Percentiles rank a stretch among this genome's conserved stretches.
Conservation (phyloP, 2,113 vertebrate species). For the Anguilla japonica region DNA sequence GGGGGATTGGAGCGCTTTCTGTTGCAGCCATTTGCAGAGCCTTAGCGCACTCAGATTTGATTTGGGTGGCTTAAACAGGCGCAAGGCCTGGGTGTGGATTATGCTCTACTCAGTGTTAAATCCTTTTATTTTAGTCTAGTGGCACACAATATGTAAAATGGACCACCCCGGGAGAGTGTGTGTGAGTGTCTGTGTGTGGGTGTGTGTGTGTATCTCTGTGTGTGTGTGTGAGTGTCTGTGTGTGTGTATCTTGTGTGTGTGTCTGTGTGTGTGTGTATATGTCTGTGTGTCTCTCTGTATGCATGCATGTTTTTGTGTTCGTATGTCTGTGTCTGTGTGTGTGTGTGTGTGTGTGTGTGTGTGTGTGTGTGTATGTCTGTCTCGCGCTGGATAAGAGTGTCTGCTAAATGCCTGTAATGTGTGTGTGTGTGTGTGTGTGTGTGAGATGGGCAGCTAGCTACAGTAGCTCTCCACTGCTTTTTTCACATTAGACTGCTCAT, state of each 20-base stretch:
- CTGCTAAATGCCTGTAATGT: too few species aligned
- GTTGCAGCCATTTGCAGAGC: slow-evolving; percentile 57
- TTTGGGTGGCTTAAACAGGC: slow-evolving; percentile 65
- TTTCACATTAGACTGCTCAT: slow-evolving; percentile 45
- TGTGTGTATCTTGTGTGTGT: too few species aligned
- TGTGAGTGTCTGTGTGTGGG: neutral
- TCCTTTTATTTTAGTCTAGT: slow-evolving; percentile 73
- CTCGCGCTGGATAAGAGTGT: too few species aligned
- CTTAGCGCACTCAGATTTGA: slow-evolving; percentile 73
- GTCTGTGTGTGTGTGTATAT: too few species aligned
- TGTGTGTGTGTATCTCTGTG: too few species aligned
- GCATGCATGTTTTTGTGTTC: too few species aligned
- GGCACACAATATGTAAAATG: slow-evolving; percentile 77
- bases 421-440: too few species aligned
- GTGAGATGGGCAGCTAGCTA: slow-evolving; percentile 25
- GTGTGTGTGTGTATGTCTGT: too few species aligned
- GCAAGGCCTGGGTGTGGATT: slow-evolving; percentile 69
- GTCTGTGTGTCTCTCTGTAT: too few species aligned
- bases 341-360: too few species aligned
- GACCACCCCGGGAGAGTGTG: slow-evolving; percentile 68
- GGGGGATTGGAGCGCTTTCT: slow-evolving; percentile 23
- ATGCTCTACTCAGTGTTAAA: slow-evolving; percentile 74
- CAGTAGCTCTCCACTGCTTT: slow-evolving; percentile 54
- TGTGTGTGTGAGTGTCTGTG: too few species aligned
- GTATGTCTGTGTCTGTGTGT: too few species aligned